Evolutionary conservation across 2,797 vertebrate genomes (phyloP), one percentile per base, ranked within the genome.

Genomic region (Ceyx erithaca): DNA sequence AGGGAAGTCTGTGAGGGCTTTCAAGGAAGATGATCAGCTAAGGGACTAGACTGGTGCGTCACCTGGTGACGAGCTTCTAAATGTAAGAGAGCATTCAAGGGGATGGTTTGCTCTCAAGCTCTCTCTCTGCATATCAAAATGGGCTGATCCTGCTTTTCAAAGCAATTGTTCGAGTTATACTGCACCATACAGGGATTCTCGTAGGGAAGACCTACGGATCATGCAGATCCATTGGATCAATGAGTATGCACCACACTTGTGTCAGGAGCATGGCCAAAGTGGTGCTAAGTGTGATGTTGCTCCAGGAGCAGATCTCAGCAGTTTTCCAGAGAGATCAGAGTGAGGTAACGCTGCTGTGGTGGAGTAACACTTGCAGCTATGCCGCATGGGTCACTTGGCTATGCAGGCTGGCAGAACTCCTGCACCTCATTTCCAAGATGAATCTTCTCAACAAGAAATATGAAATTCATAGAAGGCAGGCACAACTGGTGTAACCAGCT

Each of bases 231-330:
- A 1, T 22, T 46, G 49, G 13, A 45, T 62, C 55, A 25, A 18
- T 45, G 46, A 48, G 30, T 21, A 14, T 0, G 2, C 15, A 10
- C 20, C 8, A 6, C 11, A 9, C 9, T 63, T 4, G 0, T n/a
- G n/a, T 75, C 51, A 63, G 37, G 52, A 45, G 20, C 26, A 23
- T 0, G 0, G 19, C 49, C 26, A 25, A 52, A 82, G 45, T 5
- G 18, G 14, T 54, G 35, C 12, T 15, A 57, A 30, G 43, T 4
- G 12, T 35, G 86, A 83, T 6, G 31, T 35, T 85, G 26, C 40
- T 69, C 22, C 54, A 41, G 72, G 35, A 80, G 43, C 40, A 80
- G 40, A 54, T 69, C 51, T 73, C 45, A 41, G 48, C 43, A 46
- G 20, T 46, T 72, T 46, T 43, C 22, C 80, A 58, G 14, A 40